Percentiles rank a stretch among this genome's conserved stretches.
Evolutionary conservation across 1,140 invertebrate species (phyloP).

Genomic region (Drosophila orena): DNA sequence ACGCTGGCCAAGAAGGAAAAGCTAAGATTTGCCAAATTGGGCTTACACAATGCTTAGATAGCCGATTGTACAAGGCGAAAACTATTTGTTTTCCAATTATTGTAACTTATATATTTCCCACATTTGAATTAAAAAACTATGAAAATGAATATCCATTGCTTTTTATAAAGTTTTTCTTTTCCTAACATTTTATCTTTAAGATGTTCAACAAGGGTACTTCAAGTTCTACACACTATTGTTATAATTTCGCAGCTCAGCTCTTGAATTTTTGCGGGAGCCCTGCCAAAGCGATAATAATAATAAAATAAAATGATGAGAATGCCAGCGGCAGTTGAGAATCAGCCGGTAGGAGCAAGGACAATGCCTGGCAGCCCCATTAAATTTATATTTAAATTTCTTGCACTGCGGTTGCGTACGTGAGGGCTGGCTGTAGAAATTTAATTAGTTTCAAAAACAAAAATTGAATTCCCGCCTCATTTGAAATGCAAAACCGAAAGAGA

Average conservation of each 20-base stretch:
- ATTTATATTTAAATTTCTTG: constrained; percentile 51
- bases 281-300: constrained; percentile 78
- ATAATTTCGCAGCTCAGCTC: neutral
- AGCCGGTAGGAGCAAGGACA: constrained; percentile 10
- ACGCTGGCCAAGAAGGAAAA: constrained; percentile 14
- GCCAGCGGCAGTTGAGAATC: constrained; percentile 20
- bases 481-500: constrained; percentile 67
- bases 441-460: constrained; percentile 66
- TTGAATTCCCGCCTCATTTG: constrained; percentile 70
- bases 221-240: too few species aligned
- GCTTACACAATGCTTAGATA: too few species aligned
- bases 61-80: too few species aligned
- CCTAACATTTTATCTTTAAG: too few species aligned
- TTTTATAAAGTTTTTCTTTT: too few species aligned
- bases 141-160: too few species aligned
- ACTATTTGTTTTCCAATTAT: too few species aligned
- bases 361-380: constrained; percentile 50
- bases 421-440: constrained; percentile 46
- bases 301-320: constrained; percentile 70
- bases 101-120: too few species aligned
- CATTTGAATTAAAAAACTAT: too few species aligned
- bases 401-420: constrained; percentile 38
- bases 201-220: too few species aligned
- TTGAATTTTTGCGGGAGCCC: constrained; percentile 49
- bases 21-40: neutral